Conservation (phyloP, 2,888 invertebrate genomes). For the Pristionchus maxplancki region DNA sequence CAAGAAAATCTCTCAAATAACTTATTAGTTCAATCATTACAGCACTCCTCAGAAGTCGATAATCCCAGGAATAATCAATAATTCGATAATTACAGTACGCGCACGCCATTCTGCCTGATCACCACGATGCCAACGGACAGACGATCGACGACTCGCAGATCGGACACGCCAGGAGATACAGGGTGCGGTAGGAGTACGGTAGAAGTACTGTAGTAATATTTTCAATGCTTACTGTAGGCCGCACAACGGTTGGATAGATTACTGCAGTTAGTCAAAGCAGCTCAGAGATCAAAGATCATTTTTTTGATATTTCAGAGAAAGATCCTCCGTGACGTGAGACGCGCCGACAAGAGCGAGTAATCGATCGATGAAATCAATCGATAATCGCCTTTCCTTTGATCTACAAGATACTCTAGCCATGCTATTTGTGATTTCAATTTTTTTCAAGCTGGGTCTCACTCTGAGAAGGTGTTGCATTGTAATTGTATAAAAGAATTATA, state of each 20-base stretch:
- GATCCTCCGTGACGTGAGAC: constrained; percentile 2
- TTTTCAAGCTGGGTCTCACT: constrained; percentile 4
- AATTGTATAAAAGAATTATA: neutral
- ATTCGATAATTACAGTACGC: constrained; percentile 6
- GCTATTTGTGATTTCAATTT: constrained; percentile 23
- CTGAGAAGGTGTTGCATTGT: neutral
- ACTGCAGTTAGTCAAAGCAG: neutral
- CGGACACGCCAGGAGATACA: constrained; percentile 26
- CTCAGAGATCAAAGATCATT: neutral
- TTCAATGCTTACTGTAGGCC: no score
- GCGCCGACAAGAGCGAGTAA: neutral
- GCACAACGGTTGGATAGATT: neutral
- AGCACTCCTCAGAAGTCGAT: neutral
- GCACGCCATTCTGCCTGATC: constrained; percentile 32
- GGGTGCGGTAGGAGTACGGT: neutral
- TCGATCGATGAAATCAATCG: neutral
- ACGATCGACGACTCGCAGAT: constrained; percentile 32
- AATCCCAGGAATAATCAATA: neutral
- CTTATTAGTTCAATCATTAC: no score
- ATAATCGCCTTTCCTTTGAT: neutral
- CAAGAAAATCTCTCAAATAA: no score
- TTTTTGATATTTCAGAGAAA: neutral
- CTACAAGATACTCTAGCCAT: constrained; percentile 42
- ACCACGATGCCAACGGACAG: constrained; percentile 40
- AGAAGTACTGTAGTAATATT: neutral